These are phyloP conservation scores for Sebastes umbrosus DNA, from an alignment of 2,797 vertebrate genomes.

Conservation along the genomic window DNA sequence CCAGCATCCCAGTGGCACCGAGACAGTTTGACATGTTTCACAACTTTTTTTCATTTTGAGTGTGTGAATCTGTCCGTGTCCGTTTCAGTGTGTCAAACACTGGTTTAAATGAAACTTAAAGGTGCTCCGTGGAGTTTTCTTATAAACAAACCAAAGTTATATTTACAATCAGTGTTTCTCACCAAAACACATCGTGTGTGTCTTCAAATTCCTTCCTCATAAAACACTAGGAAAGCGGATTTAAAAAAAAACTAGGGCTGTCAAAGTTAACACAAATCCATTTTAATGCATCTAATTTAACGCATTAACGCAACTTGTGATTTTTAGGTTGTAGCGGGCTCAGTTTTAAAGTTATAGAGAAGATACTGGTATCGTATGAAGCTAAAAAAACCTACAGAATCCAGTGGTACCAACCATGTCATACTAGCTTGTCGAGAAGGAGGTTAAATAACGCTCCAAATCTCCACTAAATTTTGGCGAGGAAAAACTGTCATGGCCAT, in stretches of 20 bases:
- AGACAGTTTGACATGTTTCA: neutral
- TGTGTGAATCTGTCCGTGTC: neutral
- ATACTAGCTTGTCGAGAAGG: no score
- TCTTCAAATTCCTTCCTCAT: neutral
- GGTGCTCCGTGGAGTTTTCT: neutral
- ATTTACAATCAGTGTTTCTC: neutral
- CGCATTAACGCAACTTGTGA: no score
- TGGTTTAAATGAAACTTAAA: neutral
- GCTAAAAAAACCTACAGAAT: no score
- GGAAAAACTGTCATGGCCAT: no score
- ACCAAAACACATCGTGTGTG: neutral
- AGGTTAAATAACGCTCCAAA: rapidly evolving
- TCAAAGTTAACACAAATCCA: no score
- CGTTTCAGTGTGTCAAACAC: no score
- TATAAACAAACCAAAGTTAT: neutral
- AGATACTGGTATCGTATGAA: no score
- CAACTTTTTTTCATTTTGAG: neutral
- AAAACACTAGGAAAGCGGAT: neutral
- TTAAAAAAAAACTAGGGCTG: no score
- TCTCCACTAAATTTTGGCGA: rapidly evolving
- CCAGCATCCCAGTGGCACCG: neutral
- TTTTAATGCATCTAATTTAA: no score
- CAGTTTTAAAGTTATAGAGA: no score
- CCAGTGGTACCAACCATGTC: no score
- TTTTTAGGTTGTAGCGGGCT: no score